These are phyloP conservation scores for Silurus meridionalis DNA, from an alignment of 2,113 vertebrate species.

Conservation along the genomic window DNA sequence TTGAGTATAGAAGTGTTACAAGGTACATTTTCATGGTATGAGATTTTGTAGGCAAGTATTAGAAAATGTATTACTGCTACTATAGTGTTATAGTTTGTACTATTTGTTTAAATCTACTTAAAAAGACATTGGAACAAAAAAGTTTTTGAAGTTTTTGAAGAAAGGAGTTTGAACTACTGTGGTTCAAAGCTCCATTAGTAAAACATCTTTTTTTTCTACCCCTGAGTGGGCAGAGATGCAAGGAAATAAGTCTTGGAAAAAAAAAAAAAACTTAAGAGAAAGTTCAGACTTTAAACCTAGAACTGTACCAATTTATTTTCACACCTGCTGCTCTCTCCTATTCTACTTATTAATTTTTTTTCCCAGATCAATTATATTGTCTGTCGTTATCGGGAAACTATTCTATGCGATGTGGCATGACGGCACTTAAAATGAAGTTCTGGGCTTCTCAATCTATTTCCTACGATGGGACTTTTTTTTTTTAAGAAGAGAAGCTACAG, in stretches of 20 bases:
- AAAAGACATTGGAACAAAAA: no score
- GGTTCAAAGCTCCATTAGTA: not conserved
- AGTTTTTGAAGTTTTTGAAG: no score
- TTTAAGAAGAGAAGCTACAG: no score
- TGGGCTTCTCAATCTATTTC: not conserved
- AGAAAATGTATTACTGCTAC: no score
- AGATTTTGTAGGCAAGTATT: no score
- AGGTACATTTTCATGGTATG: no score
- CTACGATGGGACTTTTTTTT: not conserved
- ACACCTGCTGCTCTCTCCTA: not conserved
- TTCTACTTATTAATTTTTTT: not conserved
- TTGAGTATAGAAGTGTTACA: not conserved
- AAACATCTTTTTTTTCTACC: not conserved
- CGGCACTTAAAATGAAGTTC: not conserved
- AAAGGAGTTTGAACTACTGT: not conserved
- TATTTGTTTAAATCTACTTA: no score
- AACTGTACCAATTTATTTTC: not conserved
- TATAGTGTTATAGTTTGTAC: no score
- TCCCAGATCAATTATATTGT: not conserved
- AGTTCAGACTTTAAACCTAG: not conserved
- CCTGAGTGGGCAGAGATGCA: not conserved
- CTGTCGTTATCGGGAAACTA: not conserved
- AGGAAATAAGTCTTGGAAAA: not conserved
- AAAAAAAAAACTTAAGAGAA: not conserved
- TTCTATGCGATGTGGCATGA: not conserved